A percentile compares a stretch with the other conserved stretches of the same genome.
These are phyloP conservation scores for Platycheirus albimanus DNA, from an alignment of 2,888 invertebrate genomes.

Conservation along the genomic window DNA sequence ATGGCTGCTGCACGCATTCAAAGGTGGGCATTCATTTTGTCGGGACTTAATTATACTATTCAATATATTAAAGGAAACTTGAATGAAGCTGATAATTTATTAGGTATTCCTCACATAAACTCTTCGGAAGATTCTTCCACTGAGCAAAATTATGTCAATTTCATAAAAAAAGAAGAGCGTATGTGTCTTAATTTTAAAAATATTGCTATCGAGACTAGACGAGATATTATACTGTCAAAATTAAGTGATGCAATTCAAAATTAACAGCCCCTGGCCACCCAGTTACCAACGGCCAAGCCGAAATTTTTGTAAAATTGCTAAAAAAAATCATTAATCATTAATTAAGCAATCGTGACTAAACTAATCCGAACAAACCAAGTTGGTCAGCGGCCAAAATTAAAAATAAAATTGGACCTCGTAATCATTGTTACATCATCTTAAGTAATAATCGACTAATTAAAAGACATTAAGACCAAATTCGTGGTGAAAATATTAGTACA, in stretches of 20 bases:
- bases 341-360: conserved; percentile 32
- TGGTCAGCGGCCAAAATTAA: conserved; percentile 15
- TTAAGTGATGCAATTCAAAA: conserved; percentile 41
- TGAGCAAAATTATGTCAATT: conserved; percentile 8
- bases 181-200: conserved; percentile 16
- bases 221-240: conserved; percentile 27
- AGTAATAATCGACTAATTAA: conserved; percentile 16
- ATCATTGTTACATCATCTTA: conserved; percentile 24
- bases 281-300: conserved; percentile 75
- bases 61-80: background rate
- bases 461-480: conserved; percentile 21
- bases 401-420: conserved; percentile 16
- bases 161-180: background rate
- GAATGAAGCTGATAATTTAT: conserved; percentile 15
- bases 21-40: too few species aligned
- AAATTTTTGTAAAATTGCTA: conserved; percentile 7
- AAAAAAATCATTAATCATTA: conserved; percentile 28
- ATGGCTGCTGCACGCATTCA: too few species aligned
- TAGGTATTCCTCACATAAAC: background rate
- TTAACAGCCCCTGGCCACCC: conserved; percentile 71
- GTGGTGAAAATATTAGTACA: background rate
- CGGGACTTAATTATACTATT: too few species aligned
- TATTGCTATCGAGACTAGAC: conserved; percentile 2
- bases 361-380: conserved; percentile 15
- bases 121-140: background rate